These are phyloP conservation scores for Chloromyia formosa DNA, from an alignment of 2,888 invertebrate species.

Conservation along the genomic window DNA sequence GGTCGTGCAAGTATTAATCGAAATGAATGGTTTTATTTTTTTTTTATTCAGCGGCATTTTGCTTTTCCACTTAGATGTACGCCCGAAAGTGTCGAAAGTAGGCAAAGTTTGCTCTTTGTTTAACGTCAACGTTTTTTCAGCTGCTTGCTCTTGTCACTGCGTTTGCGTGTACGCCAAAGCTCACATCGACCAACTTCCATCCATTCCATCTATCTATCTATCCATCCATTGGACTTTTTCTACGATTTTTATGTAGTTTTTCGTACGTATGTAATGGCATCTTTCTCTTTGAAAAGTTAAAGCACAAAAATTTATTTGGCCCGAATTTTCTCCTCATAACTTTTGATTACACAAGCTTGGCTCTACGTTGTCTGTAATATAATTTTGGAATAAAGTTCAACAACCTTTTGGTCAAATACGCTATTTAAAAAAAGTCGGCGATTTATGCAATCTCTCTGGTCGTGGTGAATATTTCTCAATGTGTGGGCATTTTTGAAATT, in stretches of 20 bases:
- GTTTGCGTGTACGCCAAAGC: constrained; percentile 5
- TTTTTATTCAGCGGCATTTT: not conserved
- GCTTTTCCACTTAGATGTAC: constrained; percentile 5
- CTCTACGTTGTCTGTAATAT: constrained; percentile 9
- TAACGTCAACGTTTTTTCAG: constrained; percentile 13
- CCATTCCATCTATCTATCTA: too few relatives aligned
- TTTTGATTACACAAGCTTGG: constrained; percentile 28
- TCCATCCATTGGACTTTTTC: not conserved
- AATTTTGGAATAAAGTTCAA: constrained; percentile 25
- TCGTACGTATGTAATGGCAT: not conserved
- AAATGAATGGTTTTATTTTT: constrained; percentile 30
- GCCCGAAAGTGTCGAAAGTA: constrained; percentile 24
- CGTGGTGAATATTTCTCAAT: too few relatives aligned
- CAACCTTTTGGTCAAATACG: not conserved
- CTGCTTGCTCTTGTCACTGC: not conserved
- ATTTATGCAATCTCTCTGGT: too few relatives aligned
- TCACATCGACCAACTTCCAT: not conserved
- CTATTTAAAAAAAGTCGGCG: too few relatives aligned
- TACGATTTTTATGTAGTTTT: not conserved
- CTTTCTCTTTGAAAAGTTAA: constrained; percentile 8
- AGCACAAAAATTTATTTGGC: constrained; percentile 17
- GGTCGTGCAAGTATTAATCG: constrained; percentile 18
- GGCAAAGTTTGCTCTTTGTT: constrained; percentile 21
- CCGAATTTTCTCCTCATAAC: constrained; percentile 13
- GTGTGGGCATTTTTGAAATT: too few relatives aligned